Percentiles rank a stretch among this genome's conserved stretches.
Conservation (phyloP, 2,888 invertebrate species). For the Sympetrum striolatum region DNA sequence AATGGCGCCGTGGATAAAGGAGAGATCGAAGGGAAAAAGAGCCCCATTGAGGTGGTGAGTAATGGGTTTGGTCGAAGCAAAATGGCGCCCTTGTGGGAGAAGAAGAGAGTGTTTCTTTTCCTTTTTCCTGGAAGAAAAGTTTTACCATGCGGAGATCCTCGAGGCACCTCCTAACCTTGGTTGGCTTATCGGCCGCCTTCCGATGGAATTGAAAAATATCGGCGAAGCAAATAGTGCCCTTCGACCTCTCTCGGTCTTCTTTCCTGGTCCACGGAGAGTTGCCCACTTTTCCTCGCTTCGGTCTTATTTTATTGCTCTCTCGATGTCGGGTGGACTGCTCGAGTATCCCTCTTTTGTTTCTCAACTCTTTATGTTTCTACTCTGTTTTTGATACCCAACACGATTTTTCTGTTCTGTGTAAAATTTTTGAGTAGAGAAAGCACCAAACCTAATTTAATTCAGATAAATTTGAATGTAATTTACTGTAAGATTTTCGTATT, state of each 20-base stretch:
- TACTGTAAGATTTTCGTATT: no score
- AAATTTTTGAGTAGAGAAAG: no score
- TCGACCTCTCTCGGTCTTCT: not conserved
- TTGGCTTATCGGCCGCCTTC: not conserved
- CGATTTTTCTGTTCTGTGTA: no score
- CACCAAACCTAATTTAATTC: no score
- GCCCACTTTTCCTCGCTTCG: not conserved
- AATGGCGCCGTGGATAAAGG: not conserved
- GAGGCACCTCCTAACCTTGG: not conserved
- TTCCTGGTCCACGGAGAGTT: not conserved
- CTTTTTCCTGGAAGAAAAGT: not conserved
- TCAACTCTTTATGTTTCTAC: not conserved
- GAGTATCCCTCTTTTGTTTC: not conserved
- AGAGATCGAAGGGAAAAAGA: not conserved
- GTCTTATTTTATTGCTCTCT: not conserved
- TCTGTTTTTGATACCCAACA: no score
- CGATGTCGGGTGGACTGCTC: not conserved
- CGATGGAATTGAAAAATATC: not conserved
- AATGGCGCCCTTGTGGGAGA: not conserved
- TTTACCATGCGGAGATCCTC: not conserved
- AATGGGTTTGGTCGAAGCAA: not conserved
- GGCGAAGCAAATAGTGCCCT: not conserved
- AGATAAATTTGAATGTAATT: no score
- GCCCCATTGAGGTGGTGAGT: not conserved
- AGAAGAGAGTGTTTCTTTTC: not conserved